Evolutionary conservation across 37 sponge, comb jelly and placozoan genomes (phyloP).

Genomic region (Agelas oroides): DNA sequence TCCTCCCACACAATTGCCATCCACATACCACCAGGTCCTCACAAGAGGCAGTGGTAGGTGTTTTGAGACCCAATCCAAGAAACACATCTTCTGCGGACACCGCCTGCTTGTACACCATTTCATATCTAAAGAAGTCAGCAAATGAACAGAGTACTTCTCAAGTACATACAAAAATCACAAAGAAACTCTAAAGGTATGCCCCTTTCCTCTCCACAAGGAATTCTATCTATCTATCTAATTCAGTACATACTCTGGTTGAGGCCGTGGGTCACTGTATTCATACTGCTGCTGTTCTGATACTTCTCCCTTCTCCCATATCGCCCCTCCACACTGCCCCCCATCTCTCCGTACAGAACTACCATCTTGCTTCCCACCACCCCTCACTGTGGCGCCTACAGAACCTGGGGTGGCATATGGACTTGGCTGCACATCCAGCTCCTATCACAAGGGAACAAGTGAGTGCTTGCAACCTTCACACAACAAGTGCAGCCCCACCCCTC

Average conservation of each 20-base stretch:
- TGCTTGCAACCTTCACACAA: neutral
- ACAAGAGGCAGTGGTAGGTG: slow-evolving; percentile 85
- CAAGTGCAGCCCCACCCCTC: neutral
- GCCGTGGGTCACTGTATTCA: slow-evolving; percentile 78
- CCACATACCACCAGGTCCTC: slow-evolving; percentile 86
- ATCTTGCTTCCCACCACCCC: neutral
- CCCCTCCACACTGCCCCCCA: too few species aligned
- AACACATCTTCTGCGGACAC: slow-evolving; percentile 90
- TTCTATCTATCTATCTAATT: too few species aligned
- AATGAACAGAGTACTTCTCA: too few species aligned
- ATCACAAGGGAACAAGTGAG: neutral
- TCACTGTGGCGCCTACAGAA: slow-evolving; percentile 57
- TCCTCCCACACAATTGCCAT: too few species aligned
- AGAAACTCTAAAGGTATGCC: neutral
- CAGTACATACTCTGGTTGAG: slow-evolving; percentile 87
- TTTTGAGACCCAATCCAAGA: slow-evolving; percentile 90
- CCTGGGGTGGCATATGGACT: slow-evolving; percentile 77
- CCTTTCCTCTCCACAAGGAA: too few species aligned
- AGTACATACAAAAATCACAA: too few species aligned
- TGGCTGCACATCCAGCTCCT: slow-evolving; percentile 36
- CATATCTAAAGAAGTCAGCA: slow-evolving; percentile 55
- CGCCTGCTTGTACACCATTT: slow-evolving; percentile 79
- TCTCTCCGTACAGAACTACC: too few species aligned
- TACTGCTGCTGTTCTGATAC: slow-evolving; percentile 28
- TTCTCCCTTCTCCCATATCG: slow-evolving; percentile 77